Percentiles rank a stretch among this genome's conserved stretches.
These are phyloP conservation scores for Rhimphoctona megacephalus DNA, from an alignment of 2,888 invertebrate genomes.

Conservation along the genomic window DNA sequence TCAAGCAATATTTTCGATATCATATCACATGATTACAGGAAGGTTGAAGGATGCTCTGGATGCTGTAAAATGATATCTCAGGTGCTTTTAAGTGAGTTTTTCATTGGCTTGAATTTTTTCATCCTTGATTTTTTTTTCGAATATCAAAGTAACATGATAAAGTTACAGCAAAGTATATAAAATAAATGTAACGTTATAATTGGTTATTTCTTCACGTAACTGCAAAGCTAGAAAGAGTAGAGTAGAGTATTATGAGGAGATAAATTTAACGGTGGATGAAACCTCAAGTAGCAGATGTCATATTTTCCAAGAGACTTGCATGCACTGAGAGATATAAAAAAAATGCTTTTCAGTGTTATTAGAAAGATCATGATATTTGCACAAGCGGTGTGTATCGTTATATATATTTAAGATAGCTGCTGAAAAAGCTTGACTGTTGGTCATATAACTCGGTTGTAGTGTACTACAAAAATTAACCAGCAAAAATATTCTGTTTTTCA, in stretches of 20 bases:
- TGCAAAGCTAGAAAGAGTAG: slow-evolving; percentile 1
- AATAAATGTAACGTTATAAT: slow-evolving; percentile 9
- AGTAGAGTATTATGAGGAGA: slow-evolving; percentile 47
- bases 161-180: neutral
- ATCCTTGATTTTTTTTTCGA: slow-evolving; percentile 4
- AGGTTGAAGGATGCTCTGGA: neutral
- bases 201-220: slow-evolving; percentile 31
- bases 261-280: slow-evolving; percentile 69
- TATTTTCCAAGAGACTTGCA: slow-evolving; percentile 70
- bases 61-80: neutral
- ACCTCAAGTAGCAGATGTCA: slow-evolving; percentile 67
- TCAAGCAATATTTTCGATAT: too few relatives aligned
- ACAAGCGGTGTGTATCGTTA: slow-evolving; percentile 33
- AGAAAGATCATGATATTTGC: slow-evolving; percentile 34
- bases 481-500: slow-evolving; percentile 73
- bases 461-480: slow-evolving; percentile 78
- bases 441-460: slow-evolving; percentile 61
- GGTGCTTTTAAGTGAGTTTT: slow-evolving; percentile 26
- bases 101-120: slow-evolving; percentile 8
- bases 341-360: slow-evolving; percentile 63
- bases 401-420: neutral
- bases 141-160: neutral
- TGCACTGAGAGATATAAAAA: slow-evolving; percentile 70
- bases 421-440: slow-evolving; percentile 52
- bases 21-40: neutral